A percentile compares a stretch with the other conserved stretches of the same genome.
phyloP scores from a whole-genome alignment of 2,113 vertebrate species.

The Pelecanoides urinatrix region DNA sequence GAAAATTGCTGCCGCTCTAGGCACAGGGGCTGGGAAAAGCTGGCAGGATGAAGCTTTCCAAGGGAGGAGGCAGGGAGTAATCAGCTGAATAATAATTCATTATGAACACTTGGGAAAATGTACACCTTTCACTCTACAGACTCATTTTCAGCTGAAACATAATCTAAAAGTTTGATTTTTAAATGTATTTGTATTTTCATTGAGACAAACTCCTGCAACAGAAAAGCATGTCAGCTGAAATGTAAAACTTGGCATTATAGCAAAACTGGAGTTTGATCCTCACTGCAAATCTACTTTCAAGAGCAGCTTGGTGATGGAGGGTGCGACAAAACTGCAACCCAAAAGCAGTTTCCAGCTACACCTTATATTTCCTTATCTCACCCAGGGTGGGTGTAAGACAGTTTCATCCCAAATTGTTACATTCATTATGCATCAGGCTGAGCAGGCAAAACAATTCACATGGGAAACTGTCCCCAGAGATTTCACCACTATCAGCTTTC shows the following conservation, averaged over 20 bases:
- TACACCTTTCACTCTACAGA: background rate
- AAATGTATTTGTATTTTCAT: background rate
- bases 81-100: background rate
- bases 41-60: background rate
- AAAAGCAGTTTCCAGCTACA: background rate
- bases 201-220: background rate
- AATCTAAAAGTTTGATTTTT: background rate
- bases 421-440: background rate
- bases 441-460: background rate
- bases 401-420: background rate
- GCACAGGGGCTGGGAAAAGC: background rate
- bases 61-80: background rate
- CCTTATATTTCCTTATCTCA: background rate
- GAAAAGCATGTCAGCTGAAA: background rate
- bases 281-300: background rate
- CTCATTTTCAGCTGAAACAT: background rate
- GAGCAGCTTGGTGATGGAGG: fast-evolving
- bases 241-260: background rate
- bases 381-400: background rate
- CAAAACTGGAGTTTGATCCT: background rate
- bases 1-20: background rate
- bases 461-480: background rate
- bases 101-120: background rate
- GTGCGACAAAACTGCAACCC: background rate
- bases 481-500: background rate